Conservation (phyloP, 2,888 invertebrate species). For the Antitype chi region DNA sequence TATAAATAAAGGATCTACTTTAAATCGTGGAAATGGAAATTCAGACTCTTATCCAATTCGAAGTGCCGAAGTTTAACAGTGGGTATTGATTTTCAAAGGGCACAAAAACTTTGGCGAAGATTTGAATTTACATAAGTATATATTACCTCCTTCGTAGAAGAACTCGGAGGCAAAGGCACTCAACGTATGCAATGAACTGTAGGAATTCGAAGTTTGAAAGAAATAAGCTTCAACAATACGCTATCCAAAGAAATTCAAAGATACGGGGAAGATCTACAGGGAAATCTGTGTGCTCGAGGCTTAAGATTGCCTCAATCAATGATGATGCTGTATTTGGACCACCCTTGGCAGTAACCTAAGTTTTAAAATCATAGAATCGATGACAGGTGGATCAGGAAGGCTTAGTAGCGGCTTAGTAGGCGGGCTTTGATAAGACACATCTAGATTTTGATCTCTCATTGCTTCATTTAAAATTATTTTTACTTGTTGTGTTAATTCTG, state of each 20-base stretch:
- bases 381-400: not conserved
- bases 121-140: slow-evolving; percentile 42
- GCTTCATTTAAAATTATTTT: no score
- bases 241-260: slow-evolving; percentile 26
- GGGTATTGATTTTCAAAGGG: slow-evolving; percentile 50
- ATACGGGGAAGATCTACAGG: not conserved
- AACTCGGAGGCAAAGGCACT: slow-evolving; percentile 34
- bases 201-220: slow-evolving; percentile 37
- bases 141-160: slow-evolving; percentile 35
- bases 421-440: not conserved
- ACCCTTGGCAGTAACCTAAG: not conserved
- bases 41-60: slow-evolving; percentile 4
- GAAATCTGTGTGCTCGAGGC: not conserved
- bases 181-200: slow-evolving; percentile 31
- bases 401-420: not conserved
- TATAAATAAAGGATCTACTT: slow-evolving; percentile 4
- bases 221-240: slow-evolving; percentile 33
- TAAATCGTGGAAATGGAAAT: not conserved
- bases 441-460: not conserved
- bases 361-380: not conserved
- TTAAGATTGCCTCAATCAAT: not conserved
- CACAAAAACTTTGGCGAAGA: slow-evolving; percentile 41
- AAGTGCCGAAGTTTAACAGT: slow-evolving; percentile 40
- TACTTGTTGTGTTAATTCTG: no score
- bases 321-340: not conserved